These are phyloP conservation scores for Carassius carassius DNA, from an alignment of 2,113 vertebrate species.

Conservation along the genomic window DNA sequence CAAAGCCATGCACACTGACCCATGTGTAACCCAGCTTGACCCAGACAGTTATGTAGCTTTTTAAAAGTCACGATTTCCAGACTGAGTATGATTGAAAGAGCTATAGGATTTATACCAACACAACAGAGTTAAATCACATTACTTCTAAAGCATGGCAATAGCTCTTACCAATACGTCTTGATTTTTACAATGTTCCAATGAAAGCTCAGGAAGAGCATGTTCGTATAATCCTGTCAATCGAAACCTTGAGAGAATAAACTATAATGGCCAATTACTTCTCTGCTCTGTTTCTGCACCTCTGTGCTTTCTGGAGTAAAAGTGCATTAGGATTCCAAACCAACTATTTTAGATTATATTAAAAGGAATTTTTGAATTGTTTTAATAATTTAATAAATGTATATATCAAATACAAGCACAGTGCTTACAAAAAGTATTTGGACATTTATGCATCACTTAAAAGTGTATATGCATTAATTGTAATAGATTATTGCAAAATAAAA, in stretches of 20 bases:
- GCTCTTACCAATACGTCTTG: background rate
- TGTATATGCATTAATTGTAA: background rate
- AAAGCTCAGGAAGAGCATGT: constrained; percentile 1
- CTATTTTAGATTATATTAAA: background rate
- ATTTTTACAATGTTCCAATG: background rate
- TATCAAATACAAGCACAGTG: background rate
- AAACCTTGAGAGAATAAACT: constrained; percentile 5
- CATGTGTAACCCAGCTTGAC: constrained; percentile 4
- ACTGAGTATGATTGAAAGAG: background rate
- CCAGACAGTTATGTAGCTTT: background rate
- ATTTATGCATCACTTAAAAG: background rate
- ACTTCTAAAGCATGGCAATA: background rate
- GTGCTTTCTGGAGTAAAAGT: background rate
- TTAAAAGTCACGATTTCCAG: constrained; percentile 12
- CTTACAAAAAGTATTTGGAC: background rate
- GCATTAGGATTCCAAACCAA: background rate
- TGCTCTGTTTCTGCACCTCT: background rate
- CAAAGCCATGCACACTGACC: background rate
- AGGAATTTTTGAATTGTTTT: background rate
- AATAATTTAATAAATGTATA: background rate
- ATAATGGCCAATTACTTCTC: background rate
- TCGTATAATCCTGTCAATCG: background rate
- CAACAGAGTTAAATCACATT: background rate
- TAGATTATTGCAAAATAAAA: background rate
- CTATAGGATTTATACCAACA: constrained; percentile 10